phyloP scores from a whole-genome alignment of 2,113 vertebrate species.

The Sylvietta virens region DNA sequence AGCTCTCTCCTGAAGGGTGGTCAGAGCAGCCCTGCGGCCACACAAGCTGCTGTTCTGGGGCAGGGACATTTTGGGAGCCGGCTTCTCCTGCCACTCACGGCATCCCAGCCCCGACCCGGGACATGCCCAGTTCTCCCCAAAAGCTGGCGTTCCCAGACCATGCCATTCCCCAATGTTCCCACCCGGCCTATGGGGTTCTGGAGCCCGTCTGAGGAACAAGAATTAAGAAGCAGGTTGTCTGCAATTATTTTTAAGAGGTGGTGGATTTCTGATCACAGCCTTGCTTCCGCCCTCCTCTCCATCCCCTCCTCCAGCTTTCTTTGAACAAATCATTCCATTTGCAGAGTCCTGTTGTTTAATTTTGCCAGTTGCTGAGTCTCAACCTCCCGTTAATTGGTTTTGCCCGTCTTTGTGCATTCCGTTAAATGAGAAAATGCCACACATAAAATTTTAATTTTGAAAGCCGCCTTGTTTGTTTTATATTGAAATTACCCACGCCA shows the following conservation, averaged over 20 bases:
- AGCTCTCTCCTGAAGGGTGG: neutral
- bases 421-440: conserved; percentile 73
- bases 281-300: neutral
- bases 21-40: neutral
- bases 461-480: conserved; percentile 79
- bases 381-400: conserved; percentile 76
- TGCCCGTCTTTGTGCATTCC: conserved; percentile 67
- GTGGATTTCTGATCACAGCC: neutral
- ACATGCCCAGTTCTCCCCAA: neutral
- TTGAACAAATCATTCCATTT: conserved; percentile 39
- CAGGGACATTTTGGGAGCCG: neutral
- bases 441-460: conserved; percentile 76
- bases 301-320: neutral
- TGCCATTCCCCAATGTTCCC: neutral
- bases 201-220: accelerated
- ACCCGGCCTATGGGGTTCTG: neutral
- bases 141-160: accelerated
- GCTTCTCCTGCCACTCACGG: neutral
- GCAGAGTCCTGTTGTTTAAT: conserved; percentile 64
- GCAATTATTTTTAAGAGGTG: neutral
- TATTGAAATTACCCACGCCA: conserved; percentile 67
- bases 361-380: conserved; percentile 62
- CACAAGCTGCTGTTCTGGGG: neutral
- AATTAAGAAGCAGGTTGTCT: neutral
- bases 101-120: neutral